Evolutionary conservation across 2,888 invertebrate species (phyloP).

Genomic region (Proisotoma minuta): DNA sequence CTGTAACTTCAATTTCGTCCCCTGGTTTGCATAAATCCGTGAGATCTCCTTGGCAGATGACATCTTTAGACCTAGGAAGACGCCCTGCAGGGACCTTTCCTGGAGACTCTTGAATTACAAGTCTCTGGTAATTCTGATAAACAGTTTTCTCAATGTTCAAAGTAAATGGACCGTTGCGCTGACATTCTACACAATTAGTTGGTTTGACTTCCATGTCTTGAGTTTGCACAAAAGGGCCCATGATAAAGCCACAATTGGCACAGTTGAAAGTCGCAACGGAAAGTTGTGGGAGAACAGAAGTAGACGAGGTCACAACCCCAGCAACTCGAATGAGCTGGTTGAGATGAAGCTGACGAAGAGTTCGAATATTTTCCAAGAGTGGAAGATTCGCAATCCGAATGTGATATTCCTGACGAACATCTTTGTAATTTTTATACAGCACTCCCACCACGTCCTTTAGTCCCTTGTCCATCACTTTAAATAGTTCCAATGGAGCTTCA

Average conservation of each 20-base stretch:
- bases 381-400: constrained; percentile 93
- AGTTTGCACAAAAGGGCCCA: constrained; percentile 94
- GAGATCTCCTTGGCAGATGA: constrained; percentile 85
- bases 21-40: constrained; percentile 98
- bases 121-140: constrained; percentile 96
- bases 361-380: constrained; percentile 88
- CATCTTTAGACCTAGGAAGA: constrained; percentile 95
- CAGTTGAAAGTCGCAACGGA: constrained; percentile 96
- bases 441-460: constrained; percentile 84
- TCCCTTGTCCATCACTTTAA: constrained; percentile 92
- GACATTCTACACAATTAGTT: constrained; percentile 96
- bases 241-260: constrained; percentile 85
- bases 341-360: constrained; percentile 68
- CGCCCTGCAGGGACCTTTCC: constrained; percentile 96
- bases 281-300: constrained; percentile 91
- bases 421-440: constrained; percentile 92
- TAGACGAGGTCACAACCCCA: constrained; percentile 94
- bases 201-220: constrained; percentile 92
- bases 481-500: constrained; percentile 93
- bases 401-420: constrained; percentile 89
- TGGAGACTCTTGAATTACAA: constrained; percentile 96
- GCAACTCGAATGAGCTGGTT: constrained; percentile 81
- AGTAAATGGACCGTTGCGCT: constrained; percentile 55
- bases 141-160: constrained; percentile 98
- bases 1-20: constrained; percentile 88